Conservation (phyloP, 2,113 vertebrate genomes). For the Notiomystis cincta region DNA sequence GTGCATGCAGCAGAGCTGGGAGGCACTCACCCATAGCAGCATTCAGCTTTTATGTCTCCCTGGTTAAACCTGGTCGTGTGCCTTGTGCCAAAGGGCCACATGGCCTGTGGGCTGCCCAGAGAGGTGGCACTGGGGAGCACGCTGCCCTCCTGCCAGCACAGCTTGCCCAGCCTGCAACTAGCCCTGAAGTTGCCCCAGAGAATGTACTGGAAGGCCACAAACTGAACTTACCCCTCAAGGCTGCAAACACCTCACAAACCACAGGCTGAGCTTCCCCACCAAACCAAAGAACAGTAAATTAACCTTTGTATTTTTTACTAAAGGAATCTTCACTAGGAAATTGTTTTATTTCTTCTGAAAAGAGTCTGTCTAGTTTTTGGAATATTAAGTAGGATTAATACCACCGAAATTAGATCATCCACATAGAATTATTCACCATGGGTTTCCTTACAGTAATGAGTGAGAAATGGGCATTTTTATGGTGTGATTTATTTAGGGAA, state of each 20-base stretch:
- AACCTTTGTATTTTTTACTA: neutral
- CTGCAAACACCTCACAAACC: neutral
- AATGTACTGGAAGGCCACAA: neutral
- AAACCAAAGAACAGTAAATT: neutral
- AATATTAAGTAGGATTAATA: neutral
- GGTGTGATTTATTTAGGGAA: neutral
- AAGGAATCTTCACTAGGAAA: neutral
- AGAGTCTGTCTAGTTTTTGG: neutral
- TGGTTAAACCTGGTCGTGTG: neutral
- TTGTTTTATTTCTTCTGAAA: neutral
- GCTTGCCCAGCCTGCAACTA: neutral
- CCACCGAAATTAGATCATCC: neutral
- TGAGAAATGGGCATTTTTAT: neutral
- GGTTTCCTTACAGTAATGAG: neutral
- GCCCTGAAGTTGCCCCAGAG: neutral
- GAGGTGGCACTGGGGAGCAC: neutral
- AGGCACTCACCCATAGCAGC: fast-evolving
- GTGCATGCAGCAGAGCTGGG: neutral
- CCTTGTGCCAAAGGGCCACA: fast-evolving
- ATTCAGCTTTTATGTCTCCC: neutral
- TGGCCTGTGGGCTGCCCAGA: neutral
- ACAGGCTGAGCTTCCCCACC: neutral
- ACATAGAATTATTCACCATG: neutral
- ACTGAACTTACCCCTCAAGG: neutral
- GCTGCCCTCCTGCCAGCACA: neutral